Evolutionary conservation across 2,888 invertebrate genomes (phyloP), one percentile per base, ranked within the genome.

Genomic region (Matsumyia berberina): DNA sequence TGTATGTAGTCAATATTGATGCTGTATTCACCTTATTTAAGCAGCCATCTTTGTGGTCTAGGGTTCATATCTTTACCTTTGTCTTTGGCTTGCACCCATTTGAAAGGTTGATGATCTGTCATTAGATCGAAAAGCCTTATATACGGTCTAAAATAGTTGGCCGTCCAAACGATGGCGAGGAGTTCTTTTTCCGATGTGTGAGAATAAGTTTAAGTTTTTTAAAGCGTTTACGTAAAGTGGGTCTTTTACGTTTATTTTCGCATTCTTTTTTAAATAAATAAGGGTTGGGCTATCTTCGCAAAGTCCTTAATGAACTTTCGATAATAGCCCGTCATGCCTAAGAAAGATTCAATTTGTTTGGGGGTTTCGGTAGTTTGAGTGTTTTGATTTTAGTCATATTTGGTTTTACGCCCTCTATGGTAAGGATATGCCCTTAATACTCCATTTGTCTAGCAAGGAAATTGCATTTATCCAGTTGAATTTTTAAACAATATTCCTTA

Each of bases 281-380:
- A 70, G 19, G 79, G 87, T 76, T 82, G 86, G 33, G 86, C 60
- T 12, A 86, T 82, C 9, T 12, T 17, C 15, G 86, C 87, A 58
- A 86, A 87, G 19, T 81, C 51, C 49, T 60, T 3, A 35, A 86
- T 69, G 46, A 49, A 64, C 15, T 49, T 64, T 17, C 49, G 15
- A 24, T 39, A 57, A 11, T 57, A 39, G 69, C 77, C 76, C 11
- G 66, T 24, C 39, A 87, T 31, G n/a, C 83, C 87, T 31, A 86
- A 46, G 29, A 86, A 87, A n/a, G n/a, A n/a, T n/a, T n/a, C n/a
- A n/a, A n/a, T n/a, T n/a, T n/a, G n/a, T n/a, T n/a, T n/a, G n/a
- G n/a, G n/a, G n/a, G n/a, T n/a, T n/a, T n/a, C n/a, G n/a, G n/a
- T n/a, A n/a, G n/a, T n/a, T n/a, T n/a, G n/a, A n/a, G n/a, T n/a